phyloP scores from a whole-genome alignment of 2,888 invertebrate genomes.

The Pseudococcus jackbeardsleyi region DNA sequence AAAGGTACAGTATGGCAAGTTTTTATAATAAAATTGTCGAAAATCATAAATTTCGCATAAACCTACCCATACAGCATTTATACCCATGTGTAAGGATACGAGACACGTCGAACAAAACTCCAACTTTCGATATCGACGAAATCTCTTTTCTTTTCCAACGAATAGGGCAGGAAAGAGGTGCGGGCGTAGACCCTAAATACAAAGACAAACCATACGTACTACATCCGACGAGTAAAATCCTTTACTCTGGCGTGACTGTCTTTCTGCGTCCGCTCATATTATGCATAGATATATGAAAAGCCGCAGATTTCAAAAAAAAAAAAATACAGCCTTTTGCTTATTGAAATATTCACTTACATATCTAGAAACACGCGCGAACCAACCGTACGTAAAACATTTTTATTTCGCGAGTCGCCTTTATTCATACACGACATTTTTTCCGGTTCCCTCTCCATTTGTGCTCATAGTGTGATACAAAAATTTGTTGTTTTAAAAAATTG shows the following conservation, averaged over 20 bases:
- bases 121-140: neutral
- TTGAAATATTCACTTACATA: neutral
- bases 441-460: neutral
- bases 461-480: no score
- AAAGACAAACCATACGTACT: neutral
- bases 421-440: slow-evolving; percentile 2
- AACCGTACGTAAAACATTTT: neutral
- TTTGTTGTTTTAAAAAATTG: no score
- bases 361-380: slow-evolving; percentile 2
- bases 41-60: slow-evolving; percentile 17
- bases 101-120: neutral
- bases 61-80: neutral
- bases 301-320: neutral
- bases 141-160: neutral
- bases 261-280: neutral
- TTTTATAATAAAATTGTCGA: neutral
- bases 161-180: neutral
- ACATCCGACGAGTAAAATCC: neutral
- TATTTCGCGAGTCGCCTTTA: slow-evolving; percentile 13
- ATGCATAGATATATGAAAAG: neutral
- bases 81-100: no score
- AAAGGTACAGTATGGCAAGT: neutral
- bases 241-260: neutral
- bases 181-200: neutral
- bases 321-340: neutral